Evolutionary conservation across 1,140 invertebrate genomes (phyloP).

Genomic region (Mamestra configurata): DNA sequence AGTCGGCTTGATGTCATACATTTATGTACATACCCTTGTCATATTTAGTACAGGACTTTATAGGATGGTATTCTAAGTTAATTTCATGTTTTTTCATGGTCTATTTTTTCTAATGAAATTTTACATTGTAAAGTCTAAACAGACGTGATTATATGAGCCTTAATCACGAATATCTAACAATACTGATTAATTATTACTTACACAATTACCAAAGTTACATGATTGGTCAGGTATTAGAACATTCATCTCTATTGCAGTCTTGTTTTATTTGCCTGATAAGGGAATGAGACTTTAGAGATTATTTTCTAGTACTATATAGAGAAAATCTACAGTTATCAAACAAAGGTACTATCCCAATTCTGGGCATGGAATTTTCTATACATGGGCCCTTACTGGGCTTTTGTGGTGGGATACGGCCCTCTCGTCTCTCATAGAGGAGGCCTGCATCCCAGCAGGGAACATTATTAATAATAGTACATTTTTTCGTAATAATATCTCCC

Average conservation of each 20-base stretch:
- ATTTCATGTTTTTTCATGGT: too few relatives aligned
- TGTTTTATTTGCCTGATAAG: conserved; percentile 13
- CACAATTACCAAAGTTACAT: conserved; percentile 22
- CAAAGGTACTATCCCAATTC: background rate
- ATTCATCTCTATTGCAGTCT: conserved; percentile 40
- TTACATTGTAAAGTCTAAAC: background rate
- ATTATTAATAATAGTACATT: background rate
- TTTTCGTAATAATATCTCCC: background rate
- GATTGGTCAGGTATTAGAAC: conserved; percentile 10
- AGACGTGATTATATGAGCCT: background rate
- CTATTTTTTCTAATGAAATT: too few relatives aligned
- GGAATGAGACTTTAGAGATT: conserved; percentile 13
- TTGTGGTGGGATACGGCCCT: too few relatives aligned
- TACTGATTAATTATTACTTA: conserved; percentile 15
- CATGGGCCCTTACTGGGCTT: background rate
- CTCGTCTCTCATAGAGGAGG: background rate
- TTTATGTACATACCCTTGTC: too few relatives aligned
- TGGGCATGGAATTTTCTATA: background rate
- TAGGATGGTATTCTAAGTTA: too few relatives aligned
- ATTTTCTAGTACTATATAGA: conserved; percentile 5
- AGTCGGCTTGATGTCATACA: too few relatives aligned
- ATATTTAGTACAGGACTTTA: too few relatives aligned
- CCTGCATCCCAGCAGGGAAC: background rate
- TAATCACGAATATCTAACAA: conserved; percentile 8
- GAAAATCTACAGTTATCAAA: conserved; percentile 3